Percentiles rank a stretch among this genome's conserved stretches.
Conservation (phyloP, 2,888 invertebrate species). For the Aspidiotus destructor region DNA sequence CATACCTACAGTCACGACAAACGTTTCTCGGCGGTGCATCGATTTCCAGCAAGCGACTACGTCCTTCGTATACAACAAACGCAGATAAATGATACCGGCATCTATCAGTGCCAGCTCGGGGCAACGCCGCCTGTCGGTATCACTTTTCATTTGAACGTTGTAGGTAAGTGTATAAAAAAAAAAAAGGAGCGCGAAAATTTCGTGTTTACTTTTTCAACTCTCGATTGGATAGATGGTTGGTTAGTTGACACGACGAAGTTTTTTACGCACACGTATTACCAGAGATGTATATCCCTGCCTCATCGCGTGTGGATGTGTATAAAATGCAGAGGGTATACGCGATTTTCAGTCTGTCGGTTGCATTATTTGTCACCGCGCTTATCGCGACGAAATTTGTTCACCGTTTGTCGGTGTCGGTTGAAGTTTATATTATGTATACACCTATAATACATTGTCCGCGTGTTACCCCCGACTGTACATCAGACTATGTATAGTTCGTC, state of each 20-base stretch:
- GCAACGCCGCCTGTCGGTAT: slow-evolving; percentile 28
- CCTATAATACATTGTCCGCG: too few species aligned
- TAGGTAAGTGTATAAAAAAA: slow-evolving; percentile 15
- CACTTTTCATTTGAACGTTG: slow-evolving; percentile 26
- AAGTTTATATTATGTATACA: too few species aligned
- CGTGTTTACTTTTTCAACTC: not conserved
- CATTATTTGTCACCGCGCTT: too few species aligned
- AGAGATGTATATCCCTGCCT: too few species aligned
- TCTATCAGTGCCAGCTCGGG: slow-evolving; percentile 27
- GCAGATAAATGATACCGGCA: slow-evolving; percentile 28
- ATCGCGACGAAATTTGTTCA: too few species aligned
- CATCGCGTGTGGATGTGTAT: too few species aligned
- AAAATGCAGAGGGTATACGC: too few species aligned
- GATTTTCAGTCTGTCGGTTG: too few species aligned
- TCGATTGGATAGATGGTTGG: too few species aligned
- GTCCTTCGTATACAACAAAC: slow-evolving; percentile 29
- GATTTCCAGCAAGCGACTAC: slow-evolving; percentile 24
- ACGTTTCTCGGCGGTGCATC: slow-evolving; percentile 26
- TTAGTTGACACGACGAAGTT: not conserved
- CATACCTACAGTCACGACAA: slow-evolving; percentile 28
- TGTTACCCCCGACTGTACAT: too few species aligned
- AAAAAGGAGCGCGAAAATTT: not conserved
- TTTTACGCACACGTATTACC: not conserved
- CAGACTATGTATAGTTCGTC: too few species aligned
- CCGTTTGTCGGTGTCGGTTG: too few species aligned